Evolutionary conservation across 2,888 invertebrate genomes (phyloP).

Genomic region (Dinocampus coccinellae): DNA sequence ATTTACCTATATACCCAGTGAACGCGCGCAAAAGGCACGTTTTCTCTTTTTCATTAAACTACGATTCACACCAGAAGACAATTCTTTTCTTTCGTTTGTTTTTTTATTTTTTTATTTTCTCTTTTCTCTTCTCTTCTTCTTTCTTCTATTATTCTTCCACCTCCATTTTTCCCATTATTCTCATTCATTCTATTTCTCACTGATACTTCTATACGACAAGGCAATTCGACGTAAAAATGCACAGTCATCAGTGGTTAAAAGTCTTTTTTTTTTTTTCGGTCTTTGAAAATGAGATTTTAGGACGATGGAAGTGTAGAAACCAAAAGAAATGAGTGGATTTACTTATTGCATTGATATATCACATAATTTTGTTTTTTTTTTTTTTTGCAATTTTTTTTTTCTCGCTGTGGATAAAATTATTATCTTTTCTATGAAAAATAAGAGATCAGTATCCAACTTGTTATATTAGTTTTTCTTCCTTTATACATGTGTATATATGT

Average conservation of each 20-base stretch:
- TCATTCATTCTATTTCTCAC: too few species aligned
- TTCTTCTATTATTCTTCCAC: slow-evolving; percentile 33
- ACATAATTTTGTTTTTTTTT: background rate
- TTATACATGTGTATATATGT: background rate
- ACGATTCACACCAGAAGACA: slow-evolving; percentile 38
- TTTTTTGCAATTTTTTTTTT: background rate
- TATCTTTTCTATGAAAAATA: background rate
- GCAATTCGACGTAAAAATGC: slow-evolving; percentile 33
- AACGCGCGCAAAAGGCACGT: slow-evolving; percentile 32
- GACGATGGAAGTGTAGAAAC: background rate
- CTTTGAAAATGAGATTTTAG: background rate
- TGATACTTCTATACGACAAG: slow-evolving; percentile 39
- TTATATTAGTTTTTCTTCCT: slow-evolving; percentile 14
- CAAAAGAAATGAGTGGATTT: background rate
- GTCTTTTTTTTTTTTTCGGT: background rate
- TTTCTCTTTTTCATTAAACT: slow-evolving; percentile 44
- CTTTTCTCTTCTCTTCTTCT: slow-evolving; percentile 15
- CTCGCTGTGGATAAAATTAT: background rate
- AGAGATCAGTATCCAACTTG: background rate
- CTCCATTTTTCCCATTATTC: too few species aligned
- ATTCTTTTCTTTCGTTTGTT: slow-evolving; percentile 23
- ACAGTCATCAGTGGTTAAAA: background rate
- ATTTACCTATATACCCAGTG: slow-evolving; percentile 30
- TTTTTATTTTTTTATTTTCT: slow-evolving; percentile 26
- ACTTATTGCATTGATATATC: background rate